A percentile compares a stretch with the other conserved stretches of the same genome.
Conservation (phyloP, 2,113 vertebrate genomes). For the Labeo catla region DNA sequence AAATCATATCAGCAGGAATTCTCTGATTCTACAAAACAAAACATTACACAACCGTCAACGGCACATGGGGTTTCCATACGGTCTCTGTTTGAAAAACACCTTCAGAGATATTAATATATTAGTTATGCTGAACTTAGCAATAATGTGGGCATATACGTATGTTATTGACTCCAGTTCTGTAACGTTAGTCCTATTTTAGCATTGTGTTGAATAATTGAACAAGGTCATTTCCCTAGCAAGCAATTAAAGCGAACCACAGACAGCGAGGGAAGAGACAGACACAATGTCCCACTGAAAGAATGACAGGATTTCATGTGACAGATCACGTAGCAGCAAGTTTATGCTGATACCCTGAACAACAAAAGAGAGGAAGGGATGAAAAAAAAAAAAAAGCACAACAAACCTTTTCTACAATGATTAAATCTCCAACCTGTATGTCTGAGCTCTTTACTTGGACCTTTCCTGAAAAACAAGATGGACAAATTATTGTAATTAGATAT, state of each 20-base stretch:
- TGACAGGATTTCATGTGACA: conserved; percentile 51
- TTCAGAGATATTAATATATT: background rate
- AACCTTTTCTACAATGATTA: conserved; percentile 99
- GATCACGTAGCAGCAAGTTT: conserved; percentile 43
- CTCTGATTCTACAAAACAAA: conserved; percentile 74
- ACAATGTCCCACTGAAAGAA: conserved; percentile 54
- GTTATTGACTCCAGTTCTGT: conserved; percentile 41
- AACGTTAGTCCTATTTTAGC: conserved; percentile 52
- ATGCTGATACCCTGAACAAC: conserved; percentile 39
- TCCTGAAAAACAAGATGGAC: conserved; percentile 73
- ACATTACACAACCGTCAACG: background rate
- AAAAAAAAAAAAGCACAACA: conserved; percentile 8
- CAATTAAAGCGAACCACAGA: conserved; percentile 59
- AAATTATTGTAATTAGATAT: conserved; percentile 10
- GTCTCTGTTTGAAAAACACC: background rate
- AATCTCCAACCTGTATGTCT: conserved; percentile 98
- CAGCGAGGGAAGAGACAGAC: conserved; percentile 42
- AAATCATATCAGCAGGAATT: conserved; percentile 81
- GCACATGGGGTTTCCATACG: background rate
- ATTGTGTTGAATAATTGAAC: conserved; percentile 71
- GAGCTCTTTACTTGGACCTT: conserved; percentile 97
- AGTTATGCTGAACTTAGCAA: background rate
- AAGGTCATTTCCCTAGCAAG: conserved; percentile 65
- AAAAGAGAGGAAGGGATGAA: background rate
- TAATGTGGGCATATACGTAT: background rate